phyloP scores from a whole-genome alignment of 1,140 invertebrate genomes.

The Lordiphosa stackelbergi region DNA sequence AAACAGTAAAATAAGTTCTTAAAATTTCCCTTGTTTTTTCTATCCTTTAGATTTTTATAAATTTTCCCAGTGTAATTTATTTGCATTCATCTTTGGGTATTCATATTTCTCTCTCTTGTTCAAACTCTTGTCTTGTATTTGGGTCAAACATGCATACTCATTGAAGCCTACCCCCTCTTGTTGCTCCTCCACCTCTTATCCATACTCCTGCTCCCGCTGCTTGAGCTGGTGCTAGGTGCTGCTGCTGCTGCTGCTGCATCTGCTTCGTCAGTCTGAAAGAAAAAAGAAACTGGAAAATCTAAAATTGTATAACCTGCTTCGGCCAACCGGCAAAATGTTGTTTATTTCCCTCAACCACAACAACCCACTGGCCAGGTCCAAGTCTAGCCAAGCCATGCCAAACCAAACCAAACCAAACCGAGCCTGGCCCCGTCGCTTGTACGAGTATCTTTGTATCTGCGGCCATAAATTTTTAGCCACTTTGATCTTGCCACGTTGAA shows the following conservation, averaged over 20 bases:
- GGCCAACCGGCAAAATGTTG: constrained; percentile 25
- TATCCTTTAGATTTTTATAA: background rate
- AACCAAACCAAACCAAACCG: background rate
- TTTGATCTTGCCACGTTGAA: constrained; percentile 74
- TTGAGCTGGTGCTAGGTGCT: background rate
- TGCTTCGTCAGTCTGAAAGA: constrained; percentile 3
- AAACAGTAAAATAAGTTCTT: no score
- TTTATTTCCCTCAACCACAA: constrained; percentile 19
- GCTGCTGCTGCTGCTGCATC: background rate
- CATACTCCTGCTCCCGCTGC: constrained; percentile 2
- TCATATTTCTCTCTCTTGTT: constrained; percentile 32
- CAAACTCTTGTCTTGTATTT: constrained; percentile 51
- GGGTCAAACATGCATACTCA: constrained; percentile 75
- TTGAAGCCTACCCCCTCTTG: constrained; percentile 29
- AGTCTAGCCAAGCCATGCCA: constrained; percentile 11
- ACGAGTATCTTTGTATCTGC: constrained; percentile 53
- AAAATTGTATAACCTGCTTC: constrained; percentile 74
- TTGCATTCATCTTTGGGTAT: constrained; percentile 15
- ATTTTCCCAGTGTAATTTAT: constrained; percentile 8
- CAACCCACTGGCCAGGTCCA: constrained; percentile 23
- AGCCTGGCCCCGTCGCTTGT: constrained; percentile 12
- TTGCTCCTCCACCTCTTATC: constrained; percentile 36
- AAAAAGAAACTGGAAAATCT: constrained; percentile 49
- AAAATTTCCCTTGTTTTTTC: no score
- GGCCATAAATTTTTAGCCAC: constrained; percentile 44